Evolutionary conservation across 2,113 vertebrate species (phyloP).

Genomic region (Pteruthius melanotis): DNA sequence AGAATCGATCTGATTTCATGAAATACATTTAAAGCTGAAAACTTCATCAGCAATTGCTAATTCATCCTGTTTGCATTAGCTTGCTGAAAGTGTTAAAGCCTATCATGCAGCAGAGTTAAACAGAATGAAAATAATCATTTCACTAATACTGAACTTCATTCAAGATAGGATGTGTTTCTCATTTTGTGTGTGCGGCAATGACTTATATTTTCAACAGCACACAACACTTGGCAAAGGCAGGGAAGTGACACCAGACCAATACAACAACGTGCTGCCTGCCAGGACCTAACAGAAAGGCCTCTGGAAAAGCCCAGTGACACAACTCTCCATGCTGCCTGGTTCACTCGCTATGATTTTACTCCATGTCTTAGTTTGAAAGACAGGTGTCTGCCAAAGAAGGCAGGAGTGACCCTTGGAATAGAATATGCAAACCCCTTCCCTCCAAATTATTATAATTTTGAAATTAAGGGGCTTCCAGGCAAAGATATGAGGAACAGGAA

Average conservation of each 20-base stretch:
- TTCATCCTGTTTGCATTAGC: neutral
- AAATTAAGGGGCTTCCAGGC: neutral
- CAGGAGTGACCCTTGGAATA: neutral
- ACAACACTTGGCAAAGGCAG: neutral
- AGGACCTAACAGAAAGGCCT: neutral
- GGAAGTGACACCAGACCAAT: neutral
- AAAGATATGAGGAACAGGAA: neutral
- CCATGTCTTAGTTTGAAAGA: neutral
- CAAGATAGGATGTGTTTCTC: neutral
- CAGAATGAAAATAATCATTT: neutral
- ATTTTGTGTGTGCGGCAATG: neutral
- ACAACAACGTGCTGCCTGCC: accelerated
- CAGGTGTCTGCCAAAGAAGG: neutral
- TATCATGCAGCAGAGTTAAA: neutral
- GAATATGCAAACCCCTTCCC: neutral
- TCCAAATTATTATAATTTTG: neutral
- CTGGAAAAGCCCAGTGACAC: neutral
- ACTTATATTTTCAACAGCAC: neutral
- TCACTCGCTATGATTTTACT: neutral
- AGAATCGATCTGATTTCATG: neutral
- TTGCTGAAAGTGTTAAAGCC: neutral
- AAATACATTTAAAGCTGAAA: neutral
- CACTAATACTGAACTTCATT: neutral
- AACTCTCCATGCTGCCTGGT: neutral
- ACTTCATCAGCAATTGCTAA: neutral